These are phyloP conservation scores for Orientallactaga bullata DNA, from an alignment of 2,113 vertebrate genomes.

Conservation along the genomic window DNA sequence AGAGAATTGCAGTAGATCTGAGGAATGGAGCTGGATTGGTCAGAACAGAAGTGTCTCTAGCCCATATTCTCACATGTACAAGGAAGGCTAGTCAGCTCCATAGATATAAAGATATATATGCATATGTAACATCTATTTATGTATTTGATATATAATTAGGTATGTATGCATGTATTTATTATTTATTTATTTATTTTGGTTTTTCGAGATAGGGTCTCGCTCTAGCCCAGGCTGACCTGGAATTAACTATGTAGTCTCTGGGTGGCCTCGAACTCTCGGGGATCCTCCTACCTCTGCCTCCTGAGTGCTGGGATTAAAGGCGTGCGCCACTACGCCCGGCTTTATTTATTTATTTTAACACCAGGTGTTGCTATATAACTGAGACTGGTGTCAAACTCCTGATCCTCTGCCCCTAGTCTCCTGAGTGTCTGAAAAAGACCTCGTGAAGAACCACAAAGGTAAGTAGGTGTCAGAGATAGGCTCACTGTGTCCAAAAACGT, in stretches of 20 bases:
- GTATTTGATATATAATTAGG: too few species aligned
- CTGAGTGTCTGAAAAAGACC: not conserved
- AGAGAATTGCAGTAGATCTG: not conserved
- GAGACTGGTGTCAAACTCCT: not conserved
- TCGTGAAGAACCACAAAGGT: not conserved
- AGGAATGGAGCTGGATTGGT: not conserved
- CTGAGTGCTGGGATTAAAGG: too few species aligned
- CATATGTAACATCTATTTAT: not conserved
- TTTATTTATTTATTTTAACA: not conserved
- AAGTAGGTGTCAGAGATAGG: not conserved
- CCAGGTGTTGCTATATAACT: not conserved
- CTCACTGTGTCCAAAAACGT: not conserved
- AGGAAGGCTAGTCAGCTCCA: not conserved
- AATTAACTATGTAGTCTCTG: too few species aligned
- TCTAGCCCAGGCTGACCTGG: too few species aligned
- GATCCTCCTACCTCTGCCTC: too few species aligned
- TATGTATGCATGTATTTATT: not conserved
- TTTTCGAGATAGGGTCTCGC: too few species aligned
- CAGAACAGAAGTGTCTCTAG: accelerated
- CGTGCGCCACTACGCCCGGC: too few species aligned
- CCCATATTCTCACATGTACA: not conserved
- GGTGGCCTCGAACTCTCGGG: too few species aligned
- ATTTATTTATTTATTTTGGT: too few species aligned
- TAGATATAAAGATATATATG: not conserved
- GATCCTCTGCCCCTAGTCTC: not conserved